These are phyloP conservation scores for Trimorus sp. DNA, from an alignment of 2,888 invertebrate genomes.

Conservation along the genomic window DNA sequence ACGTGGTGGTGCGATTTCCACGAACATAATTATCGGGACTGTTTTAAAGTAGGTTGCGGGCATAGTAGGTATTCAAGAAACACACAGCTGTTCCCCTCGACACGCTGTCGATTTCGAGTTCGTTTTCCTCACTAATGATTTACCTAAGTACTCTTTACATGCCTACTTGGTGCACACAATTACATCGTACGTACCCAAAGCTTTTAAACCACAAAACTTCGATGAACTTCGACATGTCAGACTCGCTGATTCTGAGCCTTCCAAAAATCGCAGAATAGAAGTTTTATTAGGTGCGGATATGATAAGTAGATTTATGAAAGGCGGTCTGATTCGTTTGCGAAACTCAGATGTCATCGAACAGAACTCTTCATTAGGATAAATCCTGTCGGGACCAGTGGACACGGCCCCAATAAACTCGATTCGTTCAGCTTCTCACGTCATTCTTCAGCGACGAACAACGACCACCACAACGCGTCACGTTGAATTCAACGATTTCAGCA, in stretches of 20 bases:
- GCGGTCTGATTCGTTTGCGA: neutral
- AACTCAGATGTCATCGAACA: neutral
- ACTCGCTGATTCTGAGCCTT: neutral
- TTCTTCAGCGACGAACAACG: no score
- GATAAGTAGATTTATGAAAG: neutral
- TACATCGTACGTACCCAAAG: neutral
- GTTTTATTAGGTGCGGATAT: neutral
- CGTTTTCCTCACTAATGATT: neutral
- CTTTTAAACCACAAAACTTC: neutral
- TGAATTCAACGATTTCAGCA: no score
- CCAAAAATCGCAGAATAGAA: neutral
- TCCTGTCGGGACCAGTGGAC: neutral
- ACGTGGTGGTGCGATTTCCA: no score
- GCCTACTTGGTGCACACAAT: constrained; percentile 1
- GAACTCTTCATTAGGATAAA: neutral
- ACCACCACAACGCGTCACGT: no score
- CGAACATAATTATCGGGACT: no score
- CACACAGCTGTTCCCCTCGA: neutral
- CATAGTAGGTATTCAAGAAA: neutral
- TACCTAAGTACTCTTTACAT: neutral
- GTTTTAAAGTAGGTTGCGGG: no score
- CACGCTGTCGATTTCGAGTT: neutral
- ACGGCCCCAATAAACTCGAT: neutral
- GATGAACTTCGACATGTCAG: neutral
- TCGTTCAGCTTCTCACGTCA: no score